phyloP scores from a whole-genome alignment of 2,888 invertebrate genomes.

The Chrysodeixis includens region DNA sequence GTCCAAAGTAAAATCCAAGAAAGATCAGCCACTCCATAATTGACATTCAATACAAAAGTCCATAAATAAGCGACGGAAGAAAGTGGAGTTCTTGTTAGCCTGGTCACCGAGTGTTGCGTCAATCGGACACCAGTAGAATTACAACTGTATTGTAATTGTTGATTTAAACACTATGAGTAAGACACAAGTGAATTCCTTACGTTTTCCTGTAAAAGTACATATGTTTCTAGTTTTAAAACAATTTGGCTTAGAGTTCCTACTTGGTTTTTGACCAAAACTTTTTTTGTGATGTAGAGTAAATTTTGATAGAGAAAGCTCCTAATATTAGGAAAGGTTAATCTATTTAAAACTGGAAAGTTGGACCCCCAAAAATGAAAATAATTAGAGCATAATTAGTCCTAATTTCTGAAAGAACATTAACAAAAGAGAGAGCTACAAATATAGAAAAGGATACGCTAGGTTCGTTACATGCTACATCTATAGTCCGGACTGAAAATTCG shows the following conservation, averaged over 20 bases:
- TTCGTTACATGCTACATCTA: not conserved
- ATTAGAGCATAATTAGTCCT: not conserved
- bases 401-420: not conserved
- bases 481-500: not conserved
- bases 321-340: no score
- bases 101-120: conserved; percentile 21
- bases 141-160: conserved; percentile 31
- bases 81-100: conserved; percentile 22
- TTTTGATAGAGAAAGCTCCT: not conserved
- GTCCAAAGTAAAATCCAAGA: not conserved
- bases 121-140: conserved; percentile 20
- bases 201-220: conserved; percentile 25
- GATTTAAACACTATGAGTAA: conserved; percentile 23
- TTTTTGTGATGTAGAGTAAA: not conserved
- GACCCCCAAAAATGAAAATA: not conserved
- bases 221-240: not conserved
- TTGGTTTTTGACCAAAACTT: not conserved
- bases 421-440: not conserved
- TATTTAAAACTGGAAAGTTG: no score
- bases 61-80: conserved; percentile 29
- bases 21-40: conserved; percentile 23
- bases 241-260: not conserved
- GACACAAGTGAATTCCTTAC: not conserved
- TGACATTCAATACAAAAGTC: conserved; percentile 7
- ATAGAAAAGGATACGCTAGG: not conserved